Evolutionary conservation across 2,113 vertebrate genomes (phyloP).

Genomic region (Podilymbus podiceps): DNA sequence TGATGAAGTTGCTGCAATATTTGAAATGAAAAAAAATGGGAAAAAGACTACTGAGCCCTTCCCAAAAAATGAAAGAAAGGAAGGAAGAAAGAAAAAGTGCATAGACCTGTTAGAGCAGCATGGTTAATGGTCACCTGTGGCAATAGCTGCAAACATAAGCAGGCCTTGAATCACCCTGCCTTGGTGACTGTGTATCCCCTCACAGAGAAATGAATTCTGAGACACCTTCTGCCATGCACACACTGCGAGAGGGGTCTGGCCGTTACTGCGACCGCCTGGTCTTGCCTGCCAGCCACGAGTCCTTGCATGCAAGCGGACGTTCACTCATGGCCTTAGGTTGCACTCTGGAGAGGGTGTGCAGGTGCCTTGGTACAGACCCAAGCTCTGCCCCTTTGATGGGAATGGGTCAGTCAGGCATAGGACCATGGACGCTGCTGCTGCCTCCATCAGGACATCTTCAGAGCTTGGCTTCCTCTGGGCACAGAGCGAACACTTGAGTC

Average conservation of each 20-base stretch:
- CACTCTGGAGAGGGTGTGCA: not conserved
- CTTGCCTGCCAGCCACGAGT: not conserved
- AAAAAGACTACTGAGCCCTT: not conserved
- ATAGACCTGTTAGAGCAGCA: not conserved
- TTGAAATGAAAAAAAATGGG: not conserved
- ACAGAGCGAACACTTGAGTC: accelerated
- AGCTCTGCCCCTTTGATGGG: not conserved
- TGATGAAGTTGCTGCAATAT: not conserved
- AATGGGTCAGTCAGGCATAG: not conserved
- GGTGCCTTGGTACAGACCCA: not conserved
- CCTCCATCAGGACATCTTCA: not conserved
- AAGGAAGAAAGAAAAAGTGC: too few relatives aligned
- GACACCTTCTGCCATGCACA: not conserved
- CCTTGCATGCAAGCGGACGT: not conserved
- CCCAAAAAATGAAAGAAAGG: not conserved
- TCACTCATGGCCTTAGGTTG: not conserved
- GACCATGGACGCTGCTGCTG: accelerated
- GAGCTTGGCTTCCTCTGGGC: not conserved
- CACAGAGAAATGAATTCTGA: not conserved
- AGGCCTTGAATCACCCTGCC: not conserved
- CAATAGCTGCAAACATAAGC: not conserved
- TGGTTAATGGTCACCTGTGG: not conserved
- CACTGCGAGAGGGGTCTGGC: accelerated
- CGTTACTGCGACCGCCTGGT: not conserved
- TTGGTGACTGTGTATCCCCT: not conserved